phyloP scores from a whole-genome alignment of 2,797 vertebrate genomes.

The Sebastes taczanowskii region DNA sequence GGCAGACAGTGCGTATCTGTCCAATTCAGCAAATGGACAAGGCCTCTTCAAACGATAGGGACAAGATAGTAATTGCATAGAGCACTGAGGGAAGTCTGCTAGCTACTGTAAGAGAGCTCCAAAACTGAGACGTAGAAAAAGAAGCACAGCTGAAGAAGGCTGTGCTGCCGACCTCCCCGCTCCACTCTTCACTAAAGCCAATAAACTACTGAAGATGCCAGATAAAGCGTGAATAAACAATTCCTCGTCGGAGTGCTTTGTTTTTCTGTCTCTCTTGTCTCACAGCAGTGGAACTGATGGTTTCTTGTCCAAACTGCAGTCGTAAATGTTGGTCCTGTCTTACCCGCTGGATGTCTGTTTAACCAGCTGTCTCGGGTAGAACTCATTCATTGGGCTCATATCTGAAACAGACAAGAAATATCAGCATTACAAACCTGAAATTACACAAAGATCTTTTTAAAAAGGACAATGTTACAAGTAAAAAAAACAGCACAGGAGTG shows the following conservation, averaged over 20 bases:
- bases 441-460: not conserved
- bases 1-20: constrained; percentile 34
- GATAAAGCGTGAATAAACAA: constrained; percentile 44
- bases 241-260: constrained; percentile 1
- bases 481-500: not conserved
- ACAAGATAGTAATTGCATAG: constrained; percentile 65
- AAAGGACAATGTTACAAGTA: not conserved
- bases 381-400: constrained; percentile 85
- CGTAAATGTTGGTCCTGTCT: constrained; percentile 20
- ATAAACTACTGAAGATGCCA: constrained; percentile 41
- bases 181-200: constrained; percentile 35
- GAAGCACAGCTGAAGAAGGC: constrained; percentile 38
- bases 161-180: not conserved
- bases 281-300: constrained; percentile 24
- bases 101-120: constrained; percentile 53
- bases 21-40: constrained; percentile 57
- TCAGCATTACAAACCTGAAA: not conserved
- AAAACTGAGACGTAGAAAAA: constrained; percentile 36
- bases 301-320: constrained; percentile 38
- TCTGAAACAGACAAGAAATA: constrained; percentile 61
- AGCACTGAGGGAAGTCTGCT: constrained; percentile 57
- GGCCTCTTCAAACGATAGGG: constrained; percentile 64
- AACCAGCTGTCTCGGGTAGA: constrained; percentile 4
- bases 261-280: constrained; percentile 39
- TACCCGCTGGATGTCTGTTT: constrained; percentile 3